phyloP scores from a whole-genome alignment of 2,888 invertebrate genomes.

The Orgyia antiqua region DNA sequence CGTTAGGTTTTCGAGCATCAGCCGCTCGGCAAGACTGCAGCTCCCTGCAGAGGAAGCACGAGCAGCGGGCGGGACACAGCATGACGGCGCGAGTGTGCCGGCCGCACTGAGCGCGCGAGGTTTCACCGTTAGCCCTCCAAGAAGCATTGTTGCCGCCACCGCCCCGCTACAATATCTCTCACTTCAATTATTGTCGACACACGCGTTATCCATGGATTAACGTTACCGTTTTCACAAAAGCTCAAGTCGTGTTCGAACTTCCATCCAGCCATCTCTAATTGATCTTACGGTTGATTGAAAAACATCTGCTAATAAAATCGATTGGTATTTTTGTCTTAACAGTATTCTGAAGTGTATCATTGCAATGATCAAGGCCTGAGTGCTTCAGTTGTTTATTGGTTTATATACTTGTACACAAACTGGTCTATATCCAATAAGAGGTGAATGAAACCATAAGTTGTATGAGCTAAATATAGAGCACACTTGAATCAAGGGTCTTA shows the following conservation, averaged over 20 bases:
- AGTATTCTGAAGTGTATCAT: slow-evolving; percentile 33
- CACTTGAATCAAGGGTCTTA: slow-evolving; percentile 37
- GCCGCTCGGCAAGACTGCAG: slow-evolving; percentile 80
- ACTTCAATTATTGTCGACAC: slow-evolving; percentile 35
- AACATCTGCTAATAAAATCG: slow-evolving; percentile 19
- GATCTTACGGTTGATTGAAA: slow-evolving; percentile 18
- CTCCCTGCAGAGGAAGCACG: slow-evolving; percentile 86
- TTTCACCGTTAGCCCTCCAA: slow-evolving; percentile 41
- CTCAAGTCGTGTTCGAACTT: slow-evolving; percentile 29
- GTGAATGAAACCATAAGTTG: slow-evolving; percentile 63
- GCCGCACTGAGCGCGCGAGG: slow-evolving; percentile 55
- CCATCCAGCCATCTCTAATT: slow-evolving; percentile 25
- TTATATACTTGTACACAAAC: slow-evolving; percentile 28
- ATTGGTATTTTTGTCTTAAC: slow-evolving; percentile 23
- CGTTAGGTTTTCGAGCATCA: slow-evolving; percentile 62
- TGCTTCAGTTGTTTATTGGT: slow-evolving; percentile 17
- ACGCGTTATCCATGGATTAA: slow-evolving; percentile 53
- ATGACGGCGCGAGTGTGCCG: slow-evolving; percentile 71
- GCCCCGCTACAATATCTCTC: slow-evolving; percentile 38
- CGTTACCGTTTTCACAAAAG: slow-evolving; percentile 51
- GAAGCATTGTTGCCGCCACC: slow-evolving; percentile 48
- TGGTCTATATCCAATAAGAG: slow-evolving; percentile 41
- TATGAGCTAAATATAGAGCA: slow-evolving; percentile 60
- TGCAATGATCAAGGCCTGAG: slow-evolving; percentile 7
- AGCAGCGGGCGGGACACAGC: slow-evolving; percentile 85